A percentile compares a stretch with the other conserved stretches of the same genome.
Evolutionary conservation across 2,113 vertebrate genomes (phyloP).

Genomic region (Hyperopisus bebe): DNA sequence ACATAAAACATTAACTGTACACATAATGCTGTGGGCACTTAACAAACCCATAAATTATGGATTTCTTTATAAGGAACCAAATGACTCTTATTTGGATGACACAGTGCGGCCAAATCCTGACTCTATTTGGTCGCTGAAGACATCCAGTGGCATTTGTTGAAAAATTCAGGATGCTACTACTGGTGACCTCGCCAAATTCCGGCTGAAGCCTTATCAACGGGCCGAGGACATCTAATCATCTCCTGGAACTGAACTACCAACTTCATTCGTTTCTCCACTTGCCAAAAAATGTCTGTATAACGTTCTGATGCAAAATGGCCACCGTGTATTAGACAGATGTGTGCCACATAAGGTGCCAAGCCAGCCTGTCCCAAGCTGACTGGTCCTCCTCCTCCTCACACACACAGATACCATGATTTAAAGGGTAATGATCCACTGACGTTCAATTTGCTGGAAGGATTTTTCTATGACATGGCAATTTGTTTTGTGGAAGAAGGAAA

Average conservation of each 20-base stretch:
- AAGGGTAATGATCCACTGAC: slow-evolving; percentile 27
- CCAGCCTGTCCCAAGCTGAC: not conserved
- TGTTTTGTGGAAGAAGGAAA: slow-evolving; percentile 30
- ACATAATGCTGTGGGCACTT: not conserved
- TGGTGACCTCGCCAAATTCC: not conserved
- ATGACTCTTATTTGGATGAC: not conserved
- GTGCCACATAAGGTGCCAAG: not conserved
- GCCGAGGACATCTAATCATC: not conserved
- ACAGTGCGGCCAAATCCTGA: not conserved
- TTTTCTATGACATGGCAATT: slow-evolving; percentile 30
- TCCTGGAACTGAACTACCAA: not conserved
- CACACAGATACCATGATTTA: slow-evolving; percentile 27
- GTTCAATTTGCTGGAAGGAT: slow-evolving; percentile 29
- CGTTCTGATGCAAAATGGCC: not conserved
- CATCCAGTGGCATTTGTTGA: not conserved
- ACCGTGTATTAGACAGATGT: not conserved
- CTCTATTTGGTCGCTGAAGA: not conserved
- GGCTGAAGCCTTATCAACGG: not conserved
- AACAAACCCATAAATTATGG: not conserved
- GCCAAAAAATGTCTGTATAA: not conserved
- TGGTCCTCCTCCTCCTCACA: not conserved
- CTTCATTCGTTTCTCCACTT: not conserved
- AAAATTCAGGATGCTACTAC: not conserved
- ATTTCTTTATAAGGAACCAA: not conserved
- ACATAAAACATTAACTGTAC: not conserved